Base-by-base conservation (phyloP, 2,888 invertebrate species). In the Azorinus chamasolen region DNA sequence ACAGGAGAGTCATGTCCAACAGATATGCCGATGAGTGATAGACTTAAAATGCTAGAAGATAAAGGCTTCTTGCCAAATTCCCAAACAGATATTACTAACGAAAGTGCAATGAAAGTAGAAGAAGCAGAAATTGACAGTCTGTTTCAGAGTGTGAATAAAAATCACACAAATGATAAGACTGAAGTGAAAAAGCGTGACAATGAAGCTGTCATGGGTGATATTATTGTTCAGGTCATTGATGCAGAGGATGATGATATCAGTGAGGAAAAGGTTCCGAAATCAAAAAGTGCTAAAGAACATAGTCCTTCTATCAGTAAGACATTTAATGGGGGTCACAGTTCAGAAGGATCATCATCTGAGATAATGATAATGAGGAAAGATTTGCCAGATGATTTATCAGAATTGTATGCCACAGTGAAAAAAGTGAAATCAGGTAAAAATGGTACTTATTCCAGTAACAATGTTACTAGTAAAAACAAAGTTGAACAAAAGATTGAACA, bases 361-460 rank as follows among this genome's bases (percentile, higher is more conserved):
- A 43, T 43, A 27, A 2, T 22, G 18, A 27, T 24, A 16, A 43
- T 18, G 41, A 45, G 32, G 8, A 27, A 45, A 24, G 8, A 10
- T 27, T 14, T 20, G 45, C 5, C n/a, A 45, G 20, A 18, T 45
- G 70, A 69, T 53, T 39, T 27, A 16, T 66, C 57, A 24, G 75
- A 66, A 57, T 32, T 79, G 18, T 71, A 79, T 72, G 74, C 79
- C 37, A 75, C 70, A 53, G 71, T 79, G 16, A 71, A 48, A 55
- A 79, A 79, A 51, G 70, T 65, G 20, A 62, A 62, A 58, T 25
- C 20, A 22, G 20, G 54, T 18, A 18, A 4, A 10, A 37, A 54
- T 45, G 45, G 45, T 45, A 16, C n/a, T 45, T 8, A 20, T 8
- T 20, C 14, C 4, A 20, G 5, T 16, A 45, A 45, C 14, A 45